Percentiles rank a stretch among this genome's conserved stretches.
These are phyloP conservation scores for Echeneis naucrates DNA, from an alignment of 2,797 vertebrate species.

Conservation along the genomic window DNA sequence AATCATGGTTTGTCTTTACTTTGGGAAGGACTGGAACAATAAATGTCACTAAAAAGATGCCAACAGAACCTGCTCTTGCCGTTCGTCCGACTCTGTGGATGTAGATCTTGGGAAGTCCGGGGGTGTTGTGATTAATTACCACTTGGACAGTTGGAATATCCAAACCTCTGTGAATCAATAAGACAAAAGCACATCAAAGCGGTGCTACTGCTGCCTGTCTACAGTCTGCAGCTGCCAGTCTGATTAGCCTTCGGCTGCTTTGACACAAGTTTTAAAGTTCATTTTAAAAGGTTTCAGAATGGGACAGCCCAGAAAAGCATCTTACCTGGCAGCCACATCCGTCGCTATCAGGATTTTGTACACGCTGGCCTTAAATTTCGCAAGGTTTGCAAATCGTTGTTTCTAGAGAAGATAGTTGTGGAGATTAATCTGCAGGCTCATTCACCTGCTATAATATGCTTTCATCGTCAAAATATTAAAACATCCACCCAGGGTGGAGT, in stretches of 20 bases:
- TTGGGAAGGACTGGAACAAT: no score
- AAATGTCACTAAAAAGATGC: not conserved
- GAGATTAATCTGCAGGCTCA: slow-evolving; percentile 19
- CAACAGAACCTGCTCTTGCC: slow-evolving; percentile 89
- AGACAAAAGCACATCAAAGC: not conserved
- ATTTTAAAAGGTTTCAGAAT: not conserved
- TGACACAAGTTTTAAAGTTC: not conserved
- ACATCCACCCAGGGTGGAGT: no score
- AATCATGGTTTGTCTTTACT: not conserved
- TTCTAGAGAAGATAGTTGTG: slow-evolving; percentile 84
- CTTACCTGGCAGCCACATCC: slow-evolving; percentile 93
- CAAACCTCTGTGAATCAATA: slow-evolving; percentile 86
- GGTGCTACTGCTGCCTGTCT: no score
- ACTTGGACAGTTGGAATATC: slow-evolving; percentile 97
- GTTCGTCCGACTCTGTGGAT: slow-evolving; percentile 97
- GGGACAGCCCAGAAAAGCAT: not conserved
- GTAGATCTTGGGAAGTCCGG: slow-evolving; percentile 95
- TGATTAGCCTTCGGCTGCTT: not conserved
- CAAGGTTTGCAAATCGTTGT: slow-evolving; percentile 93
- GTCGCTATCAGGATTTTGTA: slow-evolving; percentile 96
- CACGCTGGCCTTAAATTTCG: slow-evolving; percentile 97
- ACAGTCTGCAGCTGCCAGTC: not conserved
- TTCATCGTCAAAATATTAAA: no score
- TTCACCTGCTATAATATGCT: slow-evolving; percentile 29
- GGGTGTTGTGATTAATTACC: slow-evolving; percentile 97